Evolutionary conservation across 2,888 invertebrate genomes (phyloP).

Genomic region (Caradrina kadenii): DNA sequence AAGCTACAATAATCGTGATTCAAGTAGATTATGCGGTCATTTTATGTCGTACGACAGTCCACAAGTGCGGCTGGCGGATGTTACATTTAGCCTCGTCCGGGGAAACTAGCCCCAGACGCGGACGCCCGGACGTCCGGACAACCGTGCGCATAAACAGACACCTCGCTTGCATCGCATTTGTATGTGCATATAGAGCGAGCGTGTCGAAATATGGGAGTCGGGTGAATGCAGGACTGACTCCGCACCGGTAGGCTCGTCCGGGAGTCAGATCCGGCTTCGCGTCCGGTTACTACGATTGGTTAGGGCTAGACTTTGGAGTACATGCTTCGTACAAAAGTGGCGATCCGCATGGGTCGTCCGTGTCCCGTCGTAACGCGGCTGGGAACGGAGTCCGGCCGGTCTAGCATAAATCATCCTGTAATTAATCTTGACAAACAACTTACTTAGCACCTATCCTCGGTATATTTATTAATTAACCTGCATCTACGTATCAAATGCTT

Average conservation of each 20-base stretch:
- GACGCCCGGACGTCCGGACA: constrained; percentile 57
- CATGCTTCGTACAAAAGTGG: too few species aligned
- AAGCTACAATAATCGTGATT: constrained; percentile 17
- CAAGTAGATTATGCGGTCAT: constrained; percentile 39
- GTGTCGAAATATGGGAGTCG: constrained; percentile 39
- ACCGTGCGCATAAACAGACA: constrained; percentile 46
- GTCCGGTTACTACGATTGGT: background rate
- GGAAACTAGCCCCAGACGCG: constrained; percentile 57
- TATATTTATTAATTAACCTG: constrained; percentile 42
- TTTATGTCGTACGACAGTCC: constrained; percentile 44
- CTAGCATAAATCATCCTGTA: background rate
- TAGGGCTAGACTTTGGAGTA: too few species aligned
- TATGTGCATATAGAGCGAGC: constrained; percentile 35
- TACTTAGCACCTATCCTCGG: background rate
- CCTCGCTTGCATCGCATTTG: constrained; percentile 37
- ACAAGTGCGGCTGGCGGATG: constrained; percentile 44
- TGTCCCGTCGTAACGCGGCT: background rate
- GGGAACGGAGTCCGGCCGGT: too few species aligned
- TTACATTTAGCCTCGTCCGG: constrained; percentile 61
- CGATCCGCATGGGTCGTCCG: background rate
- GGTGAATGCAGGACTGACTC: background rate
- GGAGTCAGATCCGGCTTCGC: background rate
- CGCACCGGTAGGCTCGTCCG: background rate
- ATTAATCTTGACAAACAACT: constrained; percentile 4
- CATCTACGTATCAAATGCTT: constrained; percentile 29